phyloP scores from a whole-genome alignment of 2,113 vertebrate species.

The Silurus asotus region DNA sequence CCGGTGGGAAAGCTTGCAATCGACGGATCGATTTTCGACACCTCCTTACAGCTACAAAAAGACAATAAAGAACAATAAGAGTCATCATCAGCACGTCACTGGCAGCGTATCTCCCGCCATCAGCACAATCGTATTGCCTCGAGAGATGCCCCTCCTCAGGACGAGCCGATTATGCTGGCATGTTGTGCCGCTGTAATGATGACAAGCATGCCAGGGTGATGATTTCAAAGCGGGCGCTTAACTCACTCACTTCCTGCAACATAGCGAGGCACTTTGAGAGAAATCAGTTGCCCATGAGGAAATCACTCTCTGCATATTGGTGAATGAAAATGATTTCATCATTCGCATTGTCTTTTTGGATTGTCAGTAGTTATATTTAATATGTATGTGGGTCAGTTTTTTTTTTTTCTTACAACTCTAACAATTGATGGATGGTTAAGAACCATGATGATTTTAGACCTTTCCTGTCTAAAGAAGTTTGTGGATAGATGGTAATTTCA shows the following conservation, averaged over 20 bases:
- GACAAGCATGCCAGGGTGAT: conserved; percentile 34
- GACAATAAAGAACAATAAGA: conserved; percentile 76
- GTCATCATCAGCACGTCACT: conserved; percentile 66
- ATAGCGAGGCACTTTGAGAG: conserved; percentile 8
- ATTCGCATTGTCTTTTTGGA: conserved; percentile 11
- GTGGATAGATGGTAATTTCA: neutral
- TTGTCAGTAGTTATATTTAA: neutral
- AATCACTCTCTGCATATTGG: neutral
- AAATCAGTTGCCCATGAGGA: neutral
- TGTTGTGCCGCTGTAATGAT: neutral
- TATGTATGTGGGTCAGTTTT: neutral
- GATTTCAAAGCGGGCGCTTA: conserved; percentile 31
- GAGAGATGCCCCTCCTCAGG: conserved; percentile 29
- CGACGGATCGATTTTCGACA: conserved; percentile 71
- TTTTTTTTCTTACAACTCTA: neutral
- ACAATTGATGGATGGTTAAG: neutral
- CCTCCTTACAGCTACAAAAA: conserved; percentile 71
- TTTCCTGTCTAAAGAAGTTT: neutral
- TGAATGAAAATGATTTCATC: neutral
- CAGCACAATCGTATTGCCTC: conserved; percentile 47
- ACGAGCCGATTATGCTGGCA: conserved; percentile 25
- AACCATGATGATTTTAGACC: neutral
- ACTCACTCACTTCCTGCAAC: conserved; percentile 9
- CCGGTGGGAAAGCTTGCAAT: conserved; percentile 62
- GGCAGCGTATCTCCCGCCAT: conserved; percentile 57